phyloP scores from a whole-genome alignment of 2,888 invertebrate genomes.

The Drosophila incognita region DNA sequence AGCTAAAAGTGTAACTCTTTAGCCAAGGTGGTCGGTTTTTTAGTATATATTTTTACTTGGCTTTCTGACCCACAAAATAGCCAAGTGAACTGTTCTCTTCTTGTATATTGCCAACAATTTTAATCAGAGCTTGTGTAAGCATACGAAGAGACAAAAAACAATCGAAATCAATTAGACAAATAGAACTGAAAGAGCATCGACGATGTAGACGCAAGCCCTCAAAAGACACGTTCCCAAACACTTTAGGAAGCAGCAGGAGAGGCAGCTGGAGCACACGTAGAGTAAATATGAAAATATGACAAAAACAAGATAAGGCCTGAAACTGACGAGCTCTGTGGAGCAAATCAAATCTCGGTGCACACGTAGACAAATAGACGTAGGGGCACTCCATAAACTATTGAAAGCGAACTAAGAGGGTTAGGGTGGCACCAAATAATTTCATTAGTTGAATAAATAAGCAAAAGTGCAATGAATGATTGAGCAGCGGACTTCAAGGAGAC shows the following conservation, averaged over 20 bases:
- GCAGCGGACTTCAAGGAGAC: slow-evolving; percentile 42
- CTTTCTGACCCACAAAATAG: not conserved
- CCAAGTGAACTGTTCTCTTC: not conserved
- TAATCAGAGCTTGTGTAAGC: slow-evolving; percentile 25
- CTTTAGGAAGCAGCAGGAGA: slow-evolving; percentile 5
- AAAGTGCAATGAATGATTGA: slow-evolving; percentile 76
- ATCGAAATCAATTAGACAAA: slow-evolving; percentile 58
- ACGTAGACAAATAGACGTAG: slow-evolving; percentile 46
- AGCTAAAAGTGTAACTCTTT: slow-evolving; percentile 9
- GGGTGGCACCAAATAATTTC: slow-evolving; percentile 76
- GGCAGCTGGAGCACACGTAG: slow-evolving; percentile 31
- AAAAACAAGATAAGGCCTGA: slow-evolving; percentile 21
- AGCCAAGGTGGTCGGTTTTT: not conserved
- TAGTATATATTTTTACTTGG: not conserved
- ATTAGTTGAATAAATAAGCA: slow-evolving; percentile 83
- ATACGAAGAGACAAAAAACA: slow-evolving; percentile 30
- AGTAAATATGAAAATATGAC: slow-evolving; percentile 57
- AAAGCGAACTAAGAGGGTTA: not conserved
- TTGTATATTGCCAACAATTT: not conserved
- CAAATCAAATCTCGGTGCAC: slow-evolving; percentile 54
- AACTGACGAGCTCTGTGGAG: slow-evolving; percentile 18
- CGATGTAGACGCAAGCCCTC: slow-evolving; percentile 22
- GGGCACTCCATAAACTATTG: slow-evolving; percentile 17
- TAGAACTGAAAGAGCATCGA: slow-evolving; percentile 29
- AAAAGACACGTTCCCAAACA: slow-evolving; percentile 55